Conservation (phyloP, 2,113 vertebrate genomes). For the Dromiciops gliroides region DNA sequence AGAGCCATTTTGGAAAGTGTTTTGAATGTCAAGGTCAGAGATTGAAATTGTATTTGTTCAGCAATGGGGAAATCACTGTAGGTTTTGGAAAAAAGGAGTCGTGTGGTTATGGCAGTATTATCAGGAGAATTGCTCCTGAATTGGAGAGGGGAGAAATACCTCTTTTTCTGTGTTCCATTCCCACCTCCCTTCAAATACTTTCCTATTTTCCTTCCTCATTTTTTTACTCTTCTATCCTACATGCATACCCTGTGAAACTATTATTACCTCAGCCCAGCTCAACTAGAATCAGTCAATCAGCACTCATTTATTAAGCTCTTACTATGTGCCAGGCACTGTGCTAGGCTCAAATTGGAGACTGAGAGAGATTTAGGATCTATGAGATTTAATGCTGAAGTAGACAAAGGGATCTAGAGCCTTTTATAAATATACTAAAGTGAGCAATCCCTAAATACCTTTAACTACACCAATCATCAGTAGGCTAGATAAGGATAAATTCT, state of each 20-base stretch:
- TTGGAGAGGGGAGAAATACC: background rate
- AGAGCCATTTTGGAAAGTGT: background rate
- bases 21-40: background rate
- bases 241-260: background rate
- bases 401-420: no score
- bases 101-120: background rate
- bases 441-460: no score
- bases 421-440: no score
- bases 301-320: background rate
- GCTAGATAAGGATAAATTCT: no score
- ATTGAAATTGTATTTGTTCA: background rate
- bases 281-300: background rate
- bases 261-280: background rate
- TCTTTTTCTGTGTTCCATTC: background rate
- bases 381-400: background rate
- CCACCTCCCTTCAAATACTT: background rate
- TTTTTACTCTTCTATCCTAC: background rate
- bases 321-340: no score
- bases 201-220: background rate
- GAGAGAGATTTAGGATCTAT: background rate
- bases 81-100: background rate
- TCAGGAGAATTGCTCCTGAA: background rate
- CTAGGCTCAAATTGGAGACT: background rate
- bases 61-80: background rate
- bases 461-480: no score